A percentile compares a stretch with the other conserved stretches of the same genome.
These are phyloP conservation scores for Piaya cayana DNA, from an alignment of 2,113 vertebrate genomes.

Conservation along the genomic window DNA sequence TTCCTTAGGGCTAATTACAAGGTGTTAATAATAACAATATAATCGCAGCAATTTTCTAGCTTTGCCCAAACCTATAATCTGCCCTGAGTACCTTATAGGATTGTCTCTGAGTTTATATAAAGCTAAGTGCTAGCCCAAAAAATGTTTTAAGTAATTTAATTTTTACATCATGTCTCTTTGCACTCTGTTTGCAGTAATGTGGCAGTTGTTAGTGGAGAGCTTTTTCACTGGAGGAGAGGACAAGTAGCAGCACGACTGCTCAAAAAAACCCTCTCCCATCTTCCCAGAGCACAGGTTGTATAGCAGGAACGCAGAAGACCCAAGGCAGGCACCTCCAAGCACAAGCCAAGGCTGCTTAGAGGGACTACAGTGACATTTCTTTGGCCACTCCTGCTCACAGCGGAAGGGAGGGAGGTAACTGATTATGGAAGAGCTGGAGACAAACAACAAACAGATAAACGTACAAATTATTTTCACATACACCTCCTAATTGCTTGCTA, in stretches of 20 bases:
- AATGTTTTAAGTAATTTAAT: slow-evolving; percentile 80
- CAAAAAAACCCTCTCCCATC: slow-evolving; percentile 39
- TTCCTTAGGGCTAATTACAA: slow-evolving; percentile 98
- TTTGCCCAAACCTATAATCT: slow-evolving; percentile 92
- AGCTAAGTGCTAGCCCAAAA: slow-evolving; percentile 79
- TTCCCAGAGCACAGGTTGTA: slow-evolving; percentile 13
- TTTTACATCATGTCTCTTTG: slow-evolving; percentile 83
- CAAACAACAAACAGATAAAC: slow-evolving; percentile 67
- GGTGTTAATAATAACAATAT: slow-evolving; percentile 99
- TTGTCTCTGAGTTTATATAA: slow-evolving; percentile 85
- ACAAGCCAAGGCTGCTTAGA: slow-evolving; percentile 3
- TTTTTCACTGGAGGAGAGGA: slow-evolving; percentile 44
- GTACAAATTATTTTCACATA: slow-evolving; percentile 73
- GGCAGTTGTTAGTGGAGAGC: slow-evolving; percentile 72
- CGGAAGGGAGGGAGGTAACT: slow-evolving; percentile 20
- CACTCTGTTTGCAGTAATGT: slow-evolving; percentile 71
- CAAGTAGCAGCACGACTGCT: slow-evolving; percentile 71
- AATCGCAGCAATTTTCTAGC: slow-evolving; percentile 96
- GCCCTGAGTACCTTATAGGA: slow-evolving; percentile 84
- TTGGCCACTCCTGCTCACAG: slow-evolving; percentile 40
- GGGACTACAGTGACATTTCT: neutral
- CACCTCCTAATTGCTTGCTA: slow-evolving; percentile 70
- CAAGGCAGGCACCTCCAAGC: neutral
- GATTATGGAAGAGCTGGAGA: slow-evolving; percentile 43
- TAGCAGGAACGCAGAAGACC: slow-evolving; percentile 26